Conservation (phyloP, 2,888 invertebrate genomes). For the Phengaris alcon region DNA sequence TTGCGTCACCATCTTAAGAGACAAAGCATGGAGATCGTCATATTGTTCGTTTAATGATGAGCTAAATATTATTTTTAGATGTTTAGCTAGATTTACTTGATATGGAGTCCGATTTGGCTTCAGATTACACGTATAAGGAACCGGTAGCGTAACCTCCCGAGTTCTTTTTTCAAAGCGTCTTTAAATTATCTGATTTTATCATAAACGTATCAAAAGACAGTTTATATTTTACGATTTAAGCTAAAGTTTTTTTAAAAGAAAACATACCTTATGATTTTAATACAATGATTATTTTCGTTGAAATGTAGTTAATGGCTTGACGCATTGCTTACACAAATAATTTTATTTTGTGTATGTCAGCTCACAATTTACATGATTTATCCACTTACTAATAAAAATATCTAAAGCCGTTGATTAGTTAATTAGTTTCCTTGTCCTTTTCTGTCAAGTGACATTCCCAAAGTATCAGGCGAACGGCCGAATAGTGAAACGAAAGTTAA, state of each 20-base stretch:
- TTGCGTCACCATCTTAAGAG: slow-evolving; percentile 78
- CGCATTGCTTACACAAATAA: too few relatives aligned
- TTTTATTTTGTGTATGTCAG: too few relatives aligned
- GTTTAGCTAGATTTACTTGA: slow-evolving; percentile 52
- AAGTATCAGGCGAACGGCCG: too few relatives aligned
- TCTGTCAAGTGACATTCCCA: too few relatives aligned
- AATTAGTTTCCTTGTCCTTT: too few relatives aligned
- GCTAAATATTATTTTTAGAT: slow-evolving; percentile 69
- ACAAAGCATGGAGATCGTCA: slow-evolving; percentile 72
- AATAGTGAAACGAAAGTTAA: too few relatives aligned
- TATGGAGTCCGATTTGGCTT: slow-evolving; percentile 55
- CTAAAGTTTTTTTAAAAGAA: background rate
- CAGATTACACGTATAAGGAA: slow-evolving; percentile 61
- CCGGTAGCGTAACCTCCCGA: slow-evolving; percentile 54
- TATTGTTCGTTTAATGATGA: slow-evolving; percentile 66
- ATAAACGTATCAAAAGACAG: background rate
- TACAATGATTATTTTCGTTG: background rate
- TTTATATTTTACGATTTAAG: background rate
- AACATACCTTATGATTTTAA: background rate
- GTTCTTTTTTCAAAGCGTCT: slow-evolving; percentile 15
- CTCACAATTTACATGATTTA: too few relatives aligned
- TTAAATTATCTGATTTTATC: slow-evolving; percentile 13
- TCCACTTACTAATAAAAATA: too few relatives aligned
- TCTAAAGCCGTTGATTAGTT: too few relatives aligned
- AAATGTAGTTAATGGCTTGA: background rate